phyloP scores from a whole-genome alignment of 2,888 invertebrate genomes.

The Dicyrtomina minuta region DNA sequence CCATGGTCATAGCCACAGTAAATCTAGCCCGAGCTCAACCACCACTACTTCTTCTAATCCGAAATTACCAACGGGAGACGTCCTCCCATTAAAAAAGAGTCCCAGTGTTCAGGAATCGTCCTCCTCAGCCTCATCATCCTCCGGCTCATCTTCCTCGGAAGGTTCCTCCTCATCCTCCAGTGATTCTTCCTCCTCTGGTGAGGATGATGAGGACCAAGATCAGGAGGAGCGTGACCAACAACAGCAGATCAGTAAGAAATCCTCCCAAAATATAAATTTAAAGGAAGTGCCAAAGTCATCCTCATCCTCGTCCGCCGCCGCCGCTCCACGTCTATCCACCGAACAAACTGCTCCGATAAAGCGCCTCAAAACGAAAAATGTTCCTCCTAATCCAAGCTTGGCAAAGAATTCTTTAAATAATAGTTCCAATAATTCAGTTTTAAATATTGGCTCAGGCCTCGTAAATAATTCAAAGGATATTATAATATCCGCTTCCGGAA shows the following conservation, averaged over 20 bases:
- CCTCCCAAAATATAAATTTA: conserved; percentile 15
- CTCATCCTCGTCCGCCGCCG: background rate
- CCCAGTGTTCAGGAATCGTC: conserved; percentile 36
- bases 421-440: background rate
- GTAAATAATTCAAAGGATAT: conserved; percentile 23
- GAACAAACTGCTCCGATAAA: conserved; percentile 22
- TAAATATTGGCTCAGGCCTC: background rate
- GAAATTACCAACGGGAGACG: too few species aligned
- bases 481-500: conserved; percentile 16
- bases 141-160: conserved; percentile 43
- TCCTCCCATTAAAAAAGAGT: conserved; percentile 25
- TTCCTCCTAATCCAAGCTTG: conserved; percentile 48
- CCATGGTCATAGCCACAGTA: background rate
- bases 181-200: conserved; percentile 27
- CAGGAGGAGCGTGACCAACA: background rate
- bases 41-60: too few species aligned
- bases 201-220: background rate
- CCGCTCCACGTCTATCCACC: background rate
- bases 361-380: conserved; percentile 51
- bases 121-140: conserved; percentile 35
- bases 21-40: too few species aligned
- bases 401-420: conserved; percentile 29
- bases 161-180: conserved; percentile 41
- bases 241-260: conserved; percentile 1
- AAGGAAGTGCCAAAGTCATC: conserved; percentile 18